Evolutionary conservation across 2,113 vertebrate genomes (phyloP).

Genomic region (Clarias magur): DNA sequence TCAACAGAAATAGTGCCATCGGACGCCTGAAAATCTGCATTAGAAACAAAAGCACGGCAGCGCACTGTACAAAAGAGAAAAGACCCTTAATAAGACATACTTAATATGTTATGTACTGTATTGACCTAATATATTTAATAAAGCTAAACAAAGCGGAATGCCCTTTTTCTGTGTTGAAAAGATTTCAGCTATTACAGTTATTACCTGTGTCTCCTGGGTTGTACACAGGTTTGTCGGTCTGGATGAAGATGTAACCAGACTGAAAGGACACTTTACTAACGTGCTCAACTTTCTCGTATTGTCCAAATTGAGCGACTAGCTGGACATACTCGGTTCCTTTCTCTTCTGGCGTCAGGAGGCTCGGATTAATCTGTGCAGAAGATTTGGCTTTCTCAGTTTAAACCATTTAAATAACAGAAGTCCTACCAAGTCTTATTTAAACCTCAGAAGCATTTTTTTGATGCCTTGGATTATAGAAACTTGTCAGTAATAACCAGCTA

Average conservation of each 20-base stretch:
- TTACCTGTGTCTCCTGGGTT: constrained; percentile 72
- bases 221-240: constrained; percentile 75
- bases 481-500: not conserved
- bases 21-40: constrained; percentile 60
- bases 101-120: not conserved
- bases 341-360: constrained; percentile 46
- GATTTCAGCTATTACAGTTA: not conserved
- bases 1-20: constrained; percentile 61
- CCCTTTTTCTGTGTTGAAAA: not conserved
- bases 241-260: constrained; percentile 74
- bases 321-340: constrained; percentile 63
- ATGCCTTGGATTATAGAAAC: not conserved
- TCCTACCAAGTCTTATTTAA: not conserved
- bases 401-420: not conserved
- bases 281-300: constrained; percentile 31
- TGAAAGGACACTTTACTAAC: constrained; percentile 66
- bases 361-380: constrained; percentile 63
- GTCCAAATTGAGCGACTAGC: constrained; percentile 61
- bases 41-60: constrained; percentile 66
- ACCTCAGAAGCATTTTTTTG: not conserved
- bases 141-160: not conserved
- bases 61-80: constrained; percentile 56
- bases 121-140: not conserved
- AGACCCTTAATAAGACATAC: not conserved
- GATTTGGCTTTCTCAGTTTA: not conserved